Conservation (phyloP, 2,113 vertebrate species). For the Paramormyrops kingsleyae region DNA sequence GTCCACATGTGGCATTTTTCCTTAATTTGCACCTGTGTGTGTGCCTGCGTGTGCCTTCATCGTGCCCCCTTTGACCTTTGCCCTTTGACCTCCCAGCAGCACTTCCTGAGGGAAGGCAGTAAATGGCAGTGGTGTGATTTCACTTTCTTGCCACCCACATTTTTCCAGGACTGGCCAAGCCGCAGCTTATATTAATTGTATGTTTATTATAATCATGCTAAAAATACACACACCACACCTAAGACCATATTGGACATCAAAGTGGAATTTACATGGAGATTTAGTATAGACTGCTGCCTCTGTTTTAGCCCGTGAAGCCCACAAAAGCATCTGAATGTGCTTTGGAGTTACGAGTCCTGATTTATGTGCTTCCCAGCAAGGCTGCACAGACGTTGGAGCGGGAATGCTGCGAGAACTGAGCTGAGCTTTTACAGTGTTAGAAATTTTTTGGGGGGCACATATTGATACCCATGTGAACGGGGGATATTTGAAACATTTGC, state of each 20-base stretch:
- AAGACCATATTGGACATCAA: slow-evolving; percentile 17
- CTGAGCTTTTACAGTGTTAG: neutral
- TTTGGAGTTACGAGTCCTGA: neutral
- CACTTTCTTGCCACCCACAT: slow-evolving; percentile 31
- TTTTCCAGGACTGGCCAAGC: slow-evolving; percentile 25
- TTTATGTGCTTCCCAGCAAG: slow-evolving; percentile 11
- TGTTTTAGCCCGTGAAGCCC: neutral
- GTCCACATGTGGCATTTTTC: neutral
- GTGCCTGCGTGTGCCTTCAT: neutral
- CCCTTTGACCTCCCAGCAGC: slow-evolving; percentile 3
- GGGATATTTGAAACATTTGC: neutral
- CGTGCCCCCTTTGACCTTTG: slow-evolving; percentile 1
- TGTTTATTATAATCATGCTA: slow-evolving; percentile 42
- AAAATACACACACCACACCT: slow-evolving; percentile 33
- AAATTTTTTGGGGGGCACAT: neutral
- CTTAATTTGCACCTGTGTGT: neutral
- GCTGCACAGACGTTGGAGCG: neutral
- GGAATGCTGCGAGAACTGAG: neutral
- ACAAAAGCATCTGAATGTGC: neutral
- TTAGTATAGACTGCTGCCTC: neutral
- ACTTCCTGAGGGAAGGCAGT: neutral
- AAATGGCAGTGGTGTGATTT: slow-evolving; percentile 33
- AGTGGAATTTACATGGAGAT: neutral
- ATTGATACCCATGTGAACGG: neutral
- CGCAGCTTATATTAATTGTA: slow-evolving; percentile 34